phyloP scores from a whole-genome alignment of 2,797 vertebrate species.

The Acanthiza pusilla region DNA sequence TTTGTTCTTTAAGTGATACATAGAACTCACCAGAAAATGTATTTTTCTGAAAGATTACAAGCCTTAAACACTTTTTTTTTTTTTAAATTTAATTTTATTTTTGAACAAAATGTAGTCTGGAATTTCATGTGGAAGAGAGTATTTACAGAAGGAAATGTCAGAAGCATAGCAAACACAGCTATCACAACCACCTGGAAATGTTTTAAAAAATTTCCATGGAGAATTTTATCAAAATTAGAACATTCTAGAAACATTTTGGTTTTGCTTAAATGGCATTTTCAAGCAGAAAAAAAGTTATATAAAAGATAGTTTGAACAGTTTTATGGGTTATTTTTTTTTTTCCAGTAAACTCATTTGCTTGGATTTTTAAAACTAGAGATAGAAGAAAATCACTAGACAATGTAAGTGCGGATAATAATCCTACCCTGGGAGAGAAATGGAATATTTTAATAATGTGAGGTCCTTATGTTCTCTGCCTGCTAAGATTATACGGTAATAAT shows the following conservation, averaged over 20 bases:
- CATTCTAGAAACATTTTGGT: conserved; percentile 1
- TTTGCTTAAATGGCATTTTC: conserved; percentile 12
- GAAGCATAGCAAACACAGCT: background rate
- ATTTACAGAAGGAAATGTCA: conserved; percentile 28
- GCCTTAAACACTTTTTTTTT: background rate
- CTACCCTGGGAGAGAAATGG: background rate
- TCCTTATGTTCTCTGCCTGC: conserved; percentile 13
- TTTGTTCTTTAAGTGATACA: background rate
- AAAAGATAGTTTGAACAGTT: background rate
- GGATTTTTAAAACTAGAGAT: background rate
- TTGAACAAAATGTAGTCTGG: background rate
- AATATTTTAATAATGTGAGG: conserved; percentile 42
- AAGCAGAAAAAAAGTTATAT: background rate
- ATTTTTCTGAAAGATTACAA: background rate
- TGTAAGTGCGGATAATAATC: conserved; percentile 5
- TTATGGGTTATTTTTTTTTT: background rate
- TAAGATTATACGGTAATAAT: conserved; percentile 32
- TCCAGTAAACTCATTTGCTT: background rate
- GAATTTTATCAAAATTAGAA: conserved; percentile 39
- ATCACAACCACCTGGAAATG: conserved; percentile 34
- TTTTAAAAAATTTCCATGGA: conserved; percentile 14
- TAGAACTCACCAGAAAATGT: background rate
- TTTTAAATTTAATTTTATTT: background rate
- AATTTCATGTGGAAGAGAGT: conserved; percentile 7
- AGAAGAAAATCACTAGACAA: conserved; percentile 18